A percentile compares a stretch with the other conserved stretches of the same genome.
Evolutionary conservation across 2,888 invertebrate genomes (phyloP).

Genomic region (Pristionchus maxplancki): DNA sequence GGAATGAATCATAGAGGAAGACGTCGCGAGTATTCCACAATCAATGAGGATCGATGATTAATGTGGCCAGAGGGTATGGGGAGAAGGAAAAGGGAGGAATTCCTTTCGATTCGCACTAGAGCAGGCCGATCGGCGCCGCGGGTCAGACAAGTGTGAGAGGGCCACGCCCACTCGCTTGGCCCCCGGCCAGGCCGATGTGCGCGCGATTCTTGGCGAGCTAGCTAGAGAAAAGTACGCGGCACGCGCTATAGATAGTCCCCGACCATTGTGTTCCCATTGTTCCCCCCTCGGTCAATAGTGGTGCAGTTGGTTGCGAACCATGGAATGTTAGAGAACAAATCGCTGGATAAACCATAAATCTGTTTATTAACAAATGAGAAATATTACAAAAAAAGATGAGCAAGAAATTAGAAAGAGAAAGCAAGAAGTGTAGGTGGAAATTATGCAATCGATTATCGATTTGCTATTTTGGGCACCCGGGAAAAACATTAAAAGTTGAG

Average conservation of each 20-base stretch:
- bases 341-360: not conserved
- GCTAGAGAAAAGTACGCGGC: not conserved
- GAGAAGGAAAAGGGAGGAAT: not conserved
- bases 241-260: conserved; percentile 3
- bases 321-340: not conserved
- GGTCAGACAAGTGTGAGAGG: conserved; percentile 12
- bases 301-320: not conserved
- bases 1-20: conserved; percentile 16
- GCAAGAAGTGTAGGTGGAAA: not conserved
- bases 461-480: conserved; percentile 17
- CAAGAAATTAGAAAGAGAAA: not conserved
- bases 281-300: not conserved
- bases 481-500: not conserved
- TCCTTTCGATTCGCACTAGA: not conserved
- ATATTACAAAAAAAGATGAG: conserved; percentile 4
- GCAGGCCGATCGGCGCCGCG: conserved; percentile 5
- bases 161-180: conserved; percentile 3
- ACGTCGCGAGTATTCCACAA: not conserved
- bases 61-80: not conserved
- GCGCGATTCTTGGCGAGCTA: not conserved
- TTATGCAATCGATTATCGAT: conserved; percentile 31
- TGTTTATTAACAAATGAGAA: conserved; percentile 16
- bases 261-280: not conserved
- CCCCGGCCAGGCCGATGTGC: conserved; percentile 1
- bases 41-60: conserved; percentile 7